Conservation (phyloP, 2,888 invertebrate species). For the Hydrotaea diabolus region DNA sequence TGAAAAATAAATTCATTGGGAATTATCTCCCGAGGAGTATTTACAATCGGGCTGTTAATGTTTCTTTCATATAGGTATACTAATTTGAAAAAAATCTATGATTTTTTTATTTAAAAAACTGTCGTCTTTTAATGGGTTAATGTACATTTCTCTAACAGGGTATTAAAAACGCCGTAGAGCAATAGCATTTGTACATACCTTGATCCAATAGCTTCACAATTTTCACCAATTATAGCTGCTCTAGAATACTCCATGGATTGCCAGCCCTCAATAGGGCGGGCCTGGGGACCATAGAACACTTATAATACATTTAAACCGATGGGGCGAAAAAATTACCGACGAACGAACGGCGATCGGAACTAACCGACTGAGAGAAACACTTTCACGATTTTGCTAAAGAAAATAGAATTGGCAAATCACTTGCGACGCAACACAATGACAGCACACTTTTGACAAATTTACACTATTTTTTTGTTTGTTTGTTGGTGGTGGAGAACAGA, state of each 20-base stretch:
- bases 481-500: too few species aligned
- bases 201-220: constrained; percentile 3
- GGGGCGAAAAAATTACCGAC: constrained; percentile 38
- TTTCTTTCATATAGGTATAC: too few species aligned
- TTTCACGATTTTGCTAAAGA: background rate
- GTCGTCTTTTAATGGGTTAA: too few species aligned
- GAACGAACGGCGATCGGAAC: background rate
- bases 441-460: background rate
- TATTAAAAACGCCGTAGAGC: too few species aligned
- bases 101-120: too few species aligned
- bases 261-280: constrained; percentile 81
- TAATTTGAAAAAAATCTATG: too few species aligned
- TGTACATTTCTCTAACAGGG: background rate
- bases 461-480: background rate
- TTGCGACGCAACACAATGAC: too few species aligned
- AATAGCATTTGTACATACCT: background rate
- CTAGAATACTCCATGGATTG: constrained; percentile 81
- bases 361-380: background rate
- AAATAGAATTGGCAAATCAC: too few species aligned
- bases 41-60: too few species aligned
- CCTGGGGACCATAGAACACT: constrained; percentile 77
- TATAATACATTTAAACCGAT: constrained; percentile 81
- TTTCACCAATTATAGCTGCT: constrained; percentile 76
- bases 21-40: too few species aligned
- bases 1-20: too few species aligned